Evolutionary conservation across 2,797 vertebrate species (phyloP), one percentile per base, ranked within the genome.

Genomic region (Acestrorhynchus altus): DNA sequence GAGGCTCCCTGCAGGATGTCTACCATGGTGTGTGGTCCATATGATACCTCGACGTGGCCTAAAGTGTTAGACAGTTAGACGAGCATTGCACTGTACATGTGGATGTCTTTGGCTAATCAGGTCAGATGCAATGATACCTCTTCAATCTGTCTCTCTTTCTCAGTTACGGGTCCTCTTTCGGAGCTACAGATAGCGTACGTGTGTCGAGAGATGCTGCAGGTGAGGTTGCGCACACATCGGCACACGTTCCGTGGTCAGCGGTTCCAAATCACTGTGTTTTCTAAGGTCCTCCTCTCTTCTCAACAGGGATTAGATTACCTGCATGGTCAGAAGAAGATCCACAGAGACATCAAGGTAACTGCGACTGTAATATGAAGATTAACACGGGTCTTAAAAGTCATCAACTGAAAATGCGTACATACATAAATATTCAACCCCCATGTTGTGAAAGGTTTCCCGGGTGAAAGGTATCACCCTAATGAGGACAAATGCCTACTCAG

Each of bases 311-410:
- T 98, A 86, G 93, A 95, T 82, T 98, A 98, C 79, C 89, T 98
- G 22, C 96, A 98, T 1, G 92, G 88, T 74, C 94, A 96, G 90
- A 96, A 95, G 87, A 98, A 97, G 86, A 97, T 98, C 78, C 96
- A 98, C 87, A 87, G 96, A 83, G 96, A 98, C 83, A 98, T 98
- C 75, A 98, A 98, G 95, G 96, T 98, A 76, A 87, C 63, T 6
- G 0, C 9, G 10, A 54, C 10, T 54, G 1, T 0, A 54, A 22
- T 13, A 10, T 12, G 11, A 26, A 2, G 26, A 35, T 35, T 35
- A 35, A 6, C 6, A 35, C n/a, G 31, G 31, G 31, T 35, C 31
- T 51, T 51, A 8, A 51, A 15, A 49, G n/a, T n/a, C n/a, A n/a
- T n/a, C n/a, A n/a, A n/a, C n/a, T n/a, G n/a, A n/a, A n/a, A n/a